These are phyloP conservation scores for Ophion ellenae DNA, from an alignment of 2,888 invertebrate genomes.

Conservation along the genomic window DNA sequence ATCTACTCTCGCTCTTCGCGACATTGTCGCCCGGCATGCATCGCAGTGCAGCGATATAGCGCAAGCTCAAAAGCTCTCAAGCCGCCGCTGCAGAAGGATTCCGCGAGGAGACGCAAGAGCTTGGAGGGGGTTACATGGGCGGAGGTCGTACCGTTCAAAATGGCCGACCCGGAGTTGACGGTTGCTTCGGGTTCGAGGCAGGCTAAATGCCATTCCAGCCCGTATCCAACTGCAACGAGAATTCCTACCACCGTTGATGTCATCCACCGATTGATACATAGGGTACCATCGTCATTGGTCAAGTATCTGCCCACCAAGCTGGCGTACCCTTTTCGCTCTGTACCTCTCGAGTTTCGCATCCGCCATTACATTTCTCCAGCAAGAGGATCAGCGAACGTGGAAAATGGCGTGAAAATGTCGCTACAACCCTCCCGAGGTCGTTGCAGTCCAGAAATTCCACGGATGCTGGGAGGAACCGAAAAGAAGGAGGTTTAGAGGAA, in stretches of 20 bases:
- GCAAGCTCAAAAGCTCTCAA: slow-evolving; percentile 60
- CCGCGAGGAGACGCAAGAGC: slow-evolving; percentile 24
- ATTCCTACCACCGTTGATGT: neutral
- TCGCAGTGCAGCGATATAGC: slow-evolving; percentile 63
- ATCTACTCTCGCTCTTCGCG: slow-evolving; percentile 53
- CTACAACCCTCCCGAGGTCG: slow-evolving; percentile 12
- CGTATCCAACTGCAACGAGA: neutral
- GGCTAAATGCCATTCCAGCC: neutral
- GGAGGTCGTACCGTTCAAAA: slow-evolving; percentile 63
- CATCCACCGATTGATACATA: slow-evolving; percentile 3
- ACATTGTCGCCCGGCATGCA: slow-evolving; percentile 63
- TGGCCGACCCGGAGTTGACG: slow-evolving; percentile 60
- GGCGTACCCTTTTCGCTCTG: neutral
- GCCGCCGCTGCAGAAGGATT: slow-evolving; percentile 62
- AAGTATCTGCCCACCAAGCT: neutral
- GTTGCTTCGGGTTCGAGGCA: slow-evolving; percentile 33
- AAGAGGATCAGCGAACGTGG: slow-evolving; percentile 25
- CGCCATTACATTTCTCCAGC: slow-evolving; percentile 4
- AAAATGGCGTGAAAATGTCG: slow-evolving; percentile 28
- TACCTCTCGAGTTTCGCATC: neutral
- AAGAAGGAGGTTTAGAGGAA: slow-evolving; percentile 4
- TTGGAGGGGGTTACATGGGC: slow-evolving; percentile 52
- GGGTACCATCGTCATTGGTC: neutral
- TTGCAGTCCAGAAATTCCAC: slow-evolving; percentile 40
- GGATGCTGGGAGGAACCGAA: slow-evolving; percentile 13